Evolutionary conservation across 2,113 vertebrate species (phyloP), one percentile per base, ranked within the genome.

Genomic region (Myiozetetes cayanensis): DNA sequence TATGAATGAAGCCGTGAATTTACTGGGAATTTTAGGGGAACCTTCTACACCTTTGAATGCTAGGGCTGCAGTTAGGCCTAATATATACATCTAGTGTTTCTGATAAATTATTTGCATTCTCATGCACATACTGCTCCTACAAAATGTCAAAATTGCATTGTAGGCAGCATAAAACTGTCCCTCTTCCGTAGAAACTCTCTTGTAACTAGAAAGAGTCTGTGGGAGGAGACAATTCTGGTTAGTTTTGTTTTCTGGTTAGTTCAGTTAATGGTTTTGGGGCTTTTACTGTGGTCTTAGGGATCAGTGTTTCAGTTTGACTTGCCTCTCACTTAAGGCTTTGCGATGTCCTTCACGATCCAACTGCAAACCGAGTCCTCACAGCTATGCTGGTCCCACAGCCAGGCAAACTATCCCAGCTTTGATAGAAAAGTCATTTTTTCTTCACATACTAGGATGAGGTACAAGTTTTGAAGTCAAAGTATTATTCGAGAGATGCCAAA

Each of bases 401-500:
- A 93, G 58, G 49, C 28, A 73, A 93, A 27, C 43, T 73, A 85
- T 28, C 55, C 30, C 35, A 80, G 33, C 50, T 79, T 87, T 47
- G 85, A 83, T 0, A 72, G 59, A 81, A 83, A 77, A 77, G 68
- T 49, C 1, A 55, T 55, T 83, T 90, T 75, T 49, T 5, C 2
- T 28, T 65, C 35, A 33, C 39, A 37, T 31, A 41, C 30, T 52
- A 66, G 2, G 35, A 70, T 24, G 59, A 84, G 44, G 71, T 80
- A 76, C 50, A 90, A 80, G 63, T 63, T 90, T 77, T 89, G 56
- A 94, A 94, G 74, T 59, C 50, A 50, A 86, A 95, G 30, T 70
- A 89, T 72, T 87, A 77, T 63, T 74, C 88, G 9, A 70, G 28
- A 85, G 7, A 88, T 65, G 90, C 90, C 82, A 95, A 93, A 86